These are phyloP conservation scores for Tetraneura akinire DNA, from an alignment of 1,140 invertebrate species.

Conservation along the genomic window DNA sequence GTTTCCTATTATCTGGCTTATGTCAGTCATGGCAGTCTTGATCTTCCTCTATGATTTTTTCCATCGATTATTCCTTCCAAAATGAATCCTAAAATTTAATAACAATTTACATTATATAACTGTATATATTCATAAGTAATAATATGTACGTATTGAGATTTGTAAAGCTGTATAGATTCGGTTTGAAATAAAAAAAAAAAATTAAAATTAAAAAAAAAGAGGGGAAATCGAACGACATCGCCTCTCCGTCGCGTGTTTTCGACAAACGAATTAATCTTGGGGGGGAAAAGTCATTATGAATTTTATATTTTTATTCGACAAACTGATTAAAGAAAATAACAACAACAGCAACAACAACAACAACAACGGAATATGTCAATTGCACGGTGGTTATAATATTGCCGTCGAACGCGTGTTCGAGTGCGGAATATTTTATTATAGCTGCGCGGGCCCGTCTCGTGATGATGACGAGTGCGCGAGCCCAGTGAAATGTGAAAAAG, in stretches of 20 bases:
- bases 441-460: too few species aligned
- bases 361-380: constrained; percentile 47
- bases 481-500: constrained; percentile 6
- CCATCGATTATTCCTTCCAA: too few species aligned
- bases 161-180: not conserved
- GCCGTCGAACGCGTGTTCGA: not conserved
- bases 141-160: not conserved
- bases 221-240: not conserved
- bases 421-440: not conserved
- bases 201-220: too few species aligned
- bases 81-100: too few species aligned
- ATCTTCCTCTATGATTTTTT: too few species aligned
- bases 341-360: constrained; percentile 11
- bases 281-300: constrained; percentile 36
- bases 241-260: not conserved
- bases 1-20: too few species aligned
- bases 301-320: constrained; percentile 30
- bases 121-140: too few species aligned
- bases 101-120: too few species aligned
- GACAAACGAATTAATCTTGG: constrained; percentile 34
- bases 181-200: too few species aligned
- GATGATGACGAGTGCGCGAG: not conserved
- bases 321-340: constrained; percentile 27
- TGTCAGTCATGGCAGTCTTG: too few species aligned
- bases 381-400: not conserved